Base-by-base conservation (phyloP, 2,113 vertebrate species). In the Copsychus sechellarum region DNA sequence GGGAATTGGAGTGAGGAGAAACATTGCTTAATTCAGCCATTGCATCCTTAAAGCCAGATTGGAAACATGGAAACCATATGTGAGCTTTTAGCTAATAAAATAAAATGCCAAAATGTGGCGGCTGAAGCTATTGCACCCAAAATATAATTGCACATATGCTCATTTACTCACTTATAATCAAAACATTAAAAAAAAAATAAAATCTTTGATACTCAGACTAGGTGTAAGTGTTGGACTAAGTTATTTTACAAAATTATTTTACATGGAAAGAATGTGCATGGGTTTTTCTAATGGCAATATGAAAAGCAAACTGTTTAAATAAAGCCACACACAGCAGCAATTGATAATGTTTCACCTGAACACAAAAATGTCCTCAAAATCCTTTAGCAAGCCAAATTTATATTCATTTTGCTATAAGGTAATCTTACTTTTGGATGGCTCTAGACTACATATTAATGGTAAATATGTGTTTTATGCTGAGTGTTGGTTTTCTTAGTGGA, bases 1-100 rank as follows among this genome's bases (percentile, higher is more conserved):
- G 96, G 95, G 89, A 90, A 90, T 90, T 94, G 95, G 53, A 94
- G 94, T 86, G 90, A 94, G 90, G 81, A 92, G 97, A 97, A 97
- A 95, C 95, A 97, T 97, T 96, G 84, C 93, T 96, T 95, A 97
- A 97, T 97, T 97, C 95, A 97, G 91, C 92, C 96, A 88, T 97
- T 95, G 90, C 94, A 90, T 97, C 96, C 96, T 97, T 97, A 96
- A 97, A 97, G 96, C 97, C 97, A 97, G 97, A 96, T 97, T 97
- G 92, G 96, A 97, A 98, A 98, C 98, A 97, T 98, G 97, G 97
- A 98, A 98, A 98, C 97, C 98, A 98, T 98, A 98, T 98, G 98
- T 98, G 97, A 98, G 94, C 95, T 97, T 97, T 97, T 96, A 97
- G 95, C 97, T 98, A 98, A 97, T 98, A 98, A 98, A 98, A 97